Evolutionary conservation across 1,140 invertebrate species (phyloP).

Genomic region (Pentalonia nigronervosa): DNA sequence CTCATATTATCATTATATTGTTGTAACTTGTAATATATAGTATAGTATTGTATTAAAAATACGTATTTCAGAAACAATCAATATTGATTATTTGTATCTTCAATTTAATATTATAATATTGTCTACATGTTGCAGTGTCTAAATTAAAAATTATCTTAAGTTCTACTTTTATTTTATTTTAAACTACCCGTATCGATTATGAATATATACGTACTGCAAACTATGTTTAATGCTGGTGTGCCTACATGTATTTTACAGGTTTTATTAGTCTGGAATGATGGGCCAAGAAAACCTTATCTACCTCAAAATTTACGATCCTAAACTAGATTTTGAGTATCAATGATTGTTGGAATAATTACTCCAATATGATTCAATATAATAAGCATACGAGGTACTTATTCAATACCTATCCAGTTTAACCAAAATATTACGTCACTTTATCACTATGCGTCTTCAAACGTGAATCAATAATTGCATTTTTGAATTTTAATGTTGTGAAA

Average conservation of each 20-base stretch:
- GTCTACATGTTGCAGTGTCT: background rate
- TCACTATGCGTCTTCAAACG: background rate
- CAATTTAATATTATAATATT: background rate
- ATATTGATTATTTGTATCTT: background rate
- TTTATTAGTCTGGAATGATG: background rate
- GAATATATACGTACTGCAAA: no score
- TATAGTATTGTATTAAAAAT: no score
- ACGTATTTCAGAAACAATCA: no score
- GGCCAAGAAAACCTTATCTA: background rate
- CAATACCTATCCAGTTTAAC: background rate
- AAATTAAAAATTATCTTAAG: background rate
- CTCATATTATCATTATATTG: background rate
- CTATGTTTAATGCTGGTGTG: background rate
- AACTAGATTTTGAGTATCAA: background rate
- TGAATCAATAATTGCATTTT: background rate
- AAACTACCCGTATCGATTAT: background rate
- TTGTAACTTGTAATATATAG: background rate
- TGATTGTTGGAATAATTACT: background rate
- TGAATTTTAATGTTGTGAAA: background rate
- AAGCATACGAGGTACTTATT: no score
- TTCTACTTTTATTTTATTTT: background rate
- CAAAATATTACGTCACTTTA: background rate
- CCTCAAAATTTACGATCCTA: background rate
- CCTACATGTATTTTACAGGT: background rate
- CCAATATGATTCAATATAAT: background rate